Conservation (phyloP, 2,113 vertebrate species). For the Gymnarchus niloticus region DNA sequence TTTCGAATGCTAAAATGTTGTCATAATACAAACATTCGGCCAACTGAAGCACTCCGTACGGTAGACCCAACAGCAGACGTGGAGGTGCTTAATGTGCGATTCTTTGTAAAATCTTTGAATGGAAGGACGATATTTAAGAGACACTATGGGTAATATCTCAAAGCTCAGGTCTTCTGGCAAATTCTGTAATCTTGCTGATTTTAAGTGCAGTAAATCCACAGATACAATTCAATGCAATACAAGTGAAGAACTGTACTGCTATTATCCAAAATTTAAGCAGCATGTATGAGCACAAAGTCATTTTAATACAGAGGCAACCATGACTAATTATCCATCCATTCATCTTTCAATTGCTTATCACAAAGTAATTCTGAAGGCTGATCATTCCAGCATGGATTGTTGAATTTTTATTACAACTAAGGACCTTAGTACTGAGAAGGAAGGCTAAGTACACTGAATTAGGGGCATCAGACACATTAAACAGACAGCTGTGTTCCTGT, state of each 20-base stretch:
- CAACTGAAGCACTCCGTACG: neutral
- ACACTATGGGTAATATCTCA: too few species aligned
- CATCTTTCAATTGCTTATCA: neutral
- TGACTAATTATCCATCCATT: constrained; percentile 1
- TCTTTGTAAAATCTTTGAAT: neutral
- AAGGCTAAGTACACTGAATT: neutral
- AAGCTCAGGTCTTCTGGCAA: neutral
- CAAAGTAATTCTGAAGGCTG: neutral
- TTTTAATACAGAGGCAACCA: neutral
- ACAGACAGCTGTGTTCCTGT: neutral
- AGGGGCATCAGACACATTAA: neutral
- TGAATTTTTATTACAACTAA: neutral
- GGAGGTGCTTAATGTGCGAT: neutral
- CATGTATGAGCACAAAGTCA: neutral
- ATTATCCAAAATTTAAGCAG: neutral
- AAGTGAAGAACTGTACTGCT: constrained; percentile 14
- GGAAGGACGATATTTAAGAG: neutral
- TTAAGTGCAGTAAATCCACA: neutral
- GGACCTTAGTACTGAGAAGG: neutral
- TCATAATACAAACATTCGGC: neutral
- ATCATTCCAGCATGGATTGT: neutral
- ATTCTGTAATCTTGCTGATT: neutral
- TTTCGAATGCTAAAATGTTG: neutral
- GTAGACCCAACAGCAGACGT: neutral
- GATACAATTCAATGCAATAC: neutral